Evolutionary conservation across 23 tunicate species (phyloP), one percentile per base, ranked within the genome.

Genomic region (Halocynthia roretzi): DNA sequence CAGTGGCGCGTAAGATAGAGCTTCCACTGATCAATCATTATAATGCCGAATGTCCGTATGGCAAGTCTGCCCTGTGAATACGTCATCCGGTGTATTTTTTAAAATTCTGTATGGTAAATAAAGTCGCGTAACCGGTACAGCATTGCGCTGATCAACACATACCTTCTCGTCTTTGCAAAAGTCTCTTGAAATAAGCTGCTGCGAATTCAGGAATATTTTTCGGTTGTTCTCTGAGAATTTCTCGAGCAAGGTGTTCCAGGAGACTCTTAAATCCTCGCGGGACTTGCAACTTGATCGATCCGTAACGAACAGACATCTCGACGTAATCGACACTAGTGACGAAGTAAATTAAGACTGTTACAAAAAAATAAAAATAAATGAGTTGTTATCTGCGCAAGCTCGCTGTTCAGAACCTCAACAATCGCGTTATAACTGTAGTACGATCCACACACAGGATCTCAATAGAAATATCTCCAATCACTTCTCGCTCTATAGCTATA

Each of bases 221-320:
- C 56, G 95, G 95, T 75, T 88, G 88, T 40, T 83, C 95, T 8
- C 85, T 72, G 76, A 88, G 56, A 11, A 83, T 83, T 73, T 83
- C 95, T 21, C 95, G 71, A 20, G 95, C 64, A 5, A 88, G 80
- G 52, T 83, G 76, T 57, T 88, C 95, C 52, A 88, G 69, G 49
- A 88, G 72, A 50, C 86, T 72, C 53, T 88, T 83, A 44, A 88
- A 83, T 20, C 88, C 88, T 14, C 50, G 53, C 12, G 95, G 95
- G 10, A 88, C 84, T 65, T 75, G 76, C 53, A 88, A 75, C 69
- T 83, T 88, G 55, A 88, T 68, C 8, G 87, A 83, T 14, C 95
- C 95, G 85, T 79, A 83, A 9, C 82, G 62, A 9, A 88, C 95
- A 15, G 95, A 88, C 95, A 88, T 88, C 69, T 88, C 95, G 20